Evolutionary conservation across 1,140 invertebrate species (phyloP), one percentile per base, ranked within the genome.

Genomic region (Cydia amplana): DNA sequence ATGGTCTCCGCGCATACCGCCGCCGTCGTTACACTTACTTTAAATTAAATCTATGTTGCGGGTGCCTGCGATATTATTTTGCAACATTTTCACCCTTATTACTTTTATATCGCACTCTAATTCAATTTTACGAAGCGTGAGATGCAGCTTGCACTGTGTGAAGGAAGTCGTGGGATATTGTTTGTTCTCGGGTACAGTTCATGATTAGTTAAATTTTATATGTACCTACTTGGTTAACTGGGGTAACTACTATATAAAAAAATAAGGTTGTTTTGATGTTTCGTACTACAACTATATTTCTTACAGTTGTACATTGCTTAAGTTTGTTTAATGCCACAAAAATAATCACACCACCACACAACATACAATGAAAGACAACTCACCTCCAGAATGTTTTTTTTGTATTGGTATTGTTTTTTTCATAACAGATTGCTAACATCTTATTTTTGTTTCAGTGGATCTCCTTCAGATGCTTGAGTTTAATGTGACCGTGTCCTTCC

Each of bases 391-490:
- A 40, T 40, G 9, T 20, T 18, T 23, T 28, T 20, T 64, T 32
- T 6, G 3, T 1, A 28, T n/a, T 23, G 16, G 4, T 23, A 1
- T 25, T 0, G n/a, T 67, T 25, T 0, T n/a, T 67, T 32, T 64
- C n/a, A 16, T 6, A 16, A 20, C 18, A 60, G n/a, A 72, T 32
- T 32, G 0, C 77, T 72, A 20, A 79, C 64, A 74, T 82, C 82
- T 88, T 82, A 80, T 83, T 77, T 90, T 89, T 94, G 86, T 95
- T 95, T 78, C 95, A 98, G 98, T 99, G 85, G 98, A 99, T 92
- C 94, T 99, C 70, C 94, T 99, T 76, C 98, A 99, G 93, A 99
- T 99, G 97, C 93, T 99, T 88, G 98, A 99, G 90, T 97, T 97
- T 90, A 99, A 99, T 91, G 96, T 98, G 20, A 95, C 97, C 0